A percentile compares a stretch with the other conserved stretches of the same genome.
These are phyloP conservation scores for Coturnix japonica DNA, from an alignment of 2,113 vertebrate genomes.

Conservation along the genomic window DNA sequence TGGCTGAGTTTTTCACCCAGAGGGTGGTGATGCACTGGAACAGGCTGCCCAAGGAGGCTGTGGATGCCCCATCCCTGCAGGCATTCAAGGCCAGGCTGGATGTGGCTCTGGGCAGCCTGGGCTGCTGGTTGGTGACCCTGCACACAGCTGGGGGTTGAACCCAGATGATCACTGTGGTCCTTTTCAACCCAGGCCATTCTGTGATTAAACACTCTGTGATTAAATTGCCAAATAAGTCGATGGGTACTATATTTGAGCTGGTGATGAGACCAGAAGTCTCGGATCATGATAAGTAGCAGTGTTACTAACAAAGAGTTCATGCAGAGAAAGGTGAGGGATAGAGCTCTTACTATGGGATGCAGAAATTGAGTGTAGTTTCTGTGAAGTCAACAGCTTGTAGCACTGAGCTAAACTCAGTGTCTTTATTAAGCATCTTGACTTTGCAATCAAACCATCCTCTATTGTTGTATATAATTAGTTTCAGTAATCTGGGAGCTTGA, in stretches of 20 bases:
- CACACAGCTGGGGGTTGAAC: too few species aligned
- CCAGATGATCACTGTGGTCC: too few species aligned
- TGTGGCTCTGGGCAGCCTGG: too few species aligned
- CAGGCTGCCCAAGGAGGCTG: too few species aligned
- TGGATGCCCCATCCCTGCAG: too few species aligned
- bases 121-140: too few species aligned
- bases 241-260: background rate
- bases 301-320: background rate
- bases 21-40: too few species aligned
- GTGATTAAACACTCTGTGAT: too few species aligned
- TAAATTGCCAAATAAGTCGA: background rate
- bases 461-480: background rate
- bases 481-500: background rate
- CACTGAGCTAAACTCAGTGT: background rate
- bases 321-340: background rate
- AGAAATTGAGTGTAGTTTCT: background rate
- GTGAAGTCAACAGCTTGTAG: background rate
- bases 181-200: too few species aligned
- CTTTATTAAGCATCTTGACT: background rate
- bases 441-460: slow-evolving; percentile 1
- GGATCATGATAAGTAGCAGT: background rate
- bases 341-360: background rate
- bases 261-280: too few species aligned
- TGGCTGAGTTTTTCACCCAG: too few species aligned
- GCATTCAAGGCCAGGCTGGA: too few species aligned